phyloP scores from a whole-genome alignment of 2,888 invertebrate genomes.

The Ophion costatus region DNA sequence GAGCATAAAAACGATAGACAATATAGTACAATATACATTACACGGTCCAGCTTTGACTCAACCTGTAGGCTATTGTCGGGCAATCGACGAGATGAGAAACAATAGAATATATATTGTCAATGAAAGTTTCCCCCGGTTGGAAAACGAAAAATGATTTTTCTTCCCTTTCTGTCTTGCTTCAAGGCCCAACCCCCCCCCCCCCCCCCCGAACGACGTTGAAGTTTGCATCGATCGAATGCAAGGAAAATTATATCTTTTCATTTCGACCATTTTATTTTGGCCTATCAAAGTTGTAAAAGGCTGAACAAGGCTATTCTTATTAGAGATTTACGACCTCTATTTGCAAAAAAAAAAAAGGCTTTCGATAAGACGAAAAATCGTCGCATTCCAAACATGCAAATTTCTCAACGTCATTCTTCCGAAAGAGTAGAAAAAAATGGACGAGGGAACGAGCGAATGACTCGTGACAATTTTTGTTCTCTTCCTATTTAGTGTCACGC shows the following conservation, averaged over 20 bases:
- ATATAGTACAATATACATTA: conserved; percentile 66
- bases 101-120: conserved; percentile 45
- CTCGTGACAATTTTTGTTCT: not conserved
- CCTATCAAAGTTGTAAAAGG: too few relatives aligned
- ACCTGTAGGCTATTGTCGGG: not conserved
- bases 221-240: not conserved
- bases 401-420: too few relatives aligned
- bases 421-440: not conserved
- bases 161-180: conserved; percentile 9
- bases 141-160: conserved; percentile 46
- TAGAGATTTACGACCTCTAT: too few relatives aligned
- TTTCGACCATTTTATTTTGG: too few relatives aligned
- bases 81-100: not conserved
- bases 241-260: too few relatives aligned
- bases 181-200: too few relatives aligned
- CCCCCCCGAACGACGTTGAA: not conserved
- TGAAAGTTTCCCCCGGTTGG: conserved; percentile 9
- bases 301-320: too few relatives aligned
- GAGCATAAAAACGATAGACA: conserved; percentile 60
- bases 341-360: too few relatives aligned
- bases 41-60: conserved; percentile 40
- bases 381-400: too few relatives aligned
- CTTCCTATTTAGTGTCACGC: not conserved
- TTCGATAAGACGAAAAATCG: too few relatives aligned
- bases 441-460: not conserved